Base-by-base conservation (phyloP, 2,888 invertebrate species). In the Uloborus plumipes region DNA sequence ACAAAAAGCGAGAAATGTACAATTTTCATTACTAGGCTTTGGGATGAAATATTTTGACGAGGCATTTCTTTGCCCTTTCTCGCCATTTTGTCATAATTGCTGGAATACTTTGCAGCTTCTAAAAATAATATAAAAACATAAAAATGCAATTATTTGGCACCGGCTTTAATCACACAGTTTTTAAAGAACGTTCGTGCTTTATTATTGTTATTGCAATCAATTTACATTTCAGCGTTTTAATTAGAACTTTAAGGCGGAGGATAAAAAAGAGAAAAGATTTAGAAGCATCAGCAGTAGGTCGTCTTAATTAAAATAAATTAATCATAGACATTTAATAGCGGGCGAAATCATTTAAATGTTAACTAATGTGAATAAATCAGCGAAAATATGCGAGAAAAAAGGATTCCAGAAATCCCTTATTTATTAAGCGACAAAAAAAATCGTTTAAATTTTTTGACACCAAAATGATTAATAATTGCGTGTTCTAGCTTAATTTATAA, bases 101-200 rank as follows among this genome's bases (percentile, higher is more conserved):
- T 39, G 13, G 47, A 65, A 31, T 75, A 67, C 67, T 75, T 71
- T 75, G 50, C 31, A 18, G 58, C 39, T 39, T 26, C 50, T 39
- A 31, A 66, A 67, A 74, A 61, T 75, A 66, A 75, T 61, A 75
- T 75, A 75, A 76, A 76, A 75, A 58, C 67, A 59, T 67, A 59
- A 75, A 75, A 75, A 75, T 53, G 69, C 69, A 76, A 76, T 76
- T 76, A 76, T 76, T 69, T 76, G 62, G 62, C 39, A 47, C 51
- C 51, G 53, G 51, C 31, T 55, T 55, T 55, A 55, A 55, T 55
- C 55, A n/a, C 15, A 55, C 55, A 55, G 9, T 55, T 55, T 55
- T 55, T 11, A 55, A 18, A 6, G 55, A 55, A 15, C 20, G 16
- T n/a, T 18, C 20, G 20, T 55, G n/a, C 20, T 55, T 55, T 55